A percentile compares a stretch with the other conserved stretches of the same genome.
These are phyloP conservation scores for Magallana gigas DNA, from an alignment of 1,140 invertebrate genomes.

Conservation along the genomic window DNA sequence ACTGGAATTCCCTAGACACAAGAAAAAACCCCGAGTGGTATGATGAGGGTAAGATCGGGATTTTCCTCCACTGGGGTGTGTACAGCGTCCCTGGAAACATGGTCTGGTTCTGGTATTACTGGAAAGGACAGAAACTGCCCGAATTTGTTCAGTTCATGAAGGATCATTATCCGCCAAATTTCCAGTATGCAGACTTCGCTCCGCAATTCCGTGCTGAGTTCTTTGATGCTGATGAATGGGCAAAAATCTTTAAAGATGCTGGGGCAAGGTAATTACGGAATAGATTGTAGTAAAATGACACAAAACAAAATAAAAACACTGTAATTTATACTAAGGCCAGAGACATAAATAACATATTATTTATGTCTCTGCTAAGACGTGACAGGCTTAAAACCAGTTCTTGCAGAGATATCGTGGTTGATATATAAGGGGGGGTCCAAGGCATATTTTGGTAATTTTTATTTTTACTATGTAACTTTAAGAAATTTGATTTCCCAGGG, in stretches of 20 bases:
- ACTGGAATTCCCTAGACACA: conserved; percentile 78
- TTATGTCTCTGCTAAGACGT: no score
- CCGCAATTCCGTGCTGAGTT: conserved; percentile 68
- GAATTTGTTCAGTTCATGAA: conserved; percentile 70
- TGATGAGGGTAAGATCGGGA: conserved; percentile 78
- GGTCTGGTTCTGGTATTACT: conserved; percentile 74
- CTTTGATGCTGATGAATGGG: conserved; percentile 66
- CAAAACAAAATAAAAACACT: no score
- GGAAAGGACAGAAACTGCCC: conserved; percentile 60
- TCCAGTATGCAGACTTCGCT: conserved; percentile 73
- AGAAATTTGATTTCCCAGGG: no score
- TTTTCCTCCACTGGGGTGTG: conserved; percentile 73
- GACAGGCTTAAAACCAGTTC: no score
- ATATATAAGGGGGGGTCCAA: no score
- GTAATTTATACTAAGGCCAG: no score
- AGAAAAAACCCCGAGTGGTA: conserved; percentile 78
- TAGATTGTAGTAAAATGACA: no score
- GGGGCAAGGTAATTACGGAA: conserved; percentile 63
- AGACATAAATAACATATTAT: no score
- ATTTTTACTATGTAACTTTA: no score
- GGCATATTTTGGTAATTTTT: no score
- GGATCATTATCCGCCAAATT: conserved; percentile 71
- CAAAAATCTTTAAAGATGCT: conserved; percentile 61
- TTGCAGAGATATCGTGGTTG: no score
- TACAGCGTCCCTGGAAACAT: conserved; percentile 73